Evolutionary conservation across 2,888 invertebrate genomes (phyloP), one percentile per base, ranked within the genome.

Genomic region (Eurytoma californica): DNA sequence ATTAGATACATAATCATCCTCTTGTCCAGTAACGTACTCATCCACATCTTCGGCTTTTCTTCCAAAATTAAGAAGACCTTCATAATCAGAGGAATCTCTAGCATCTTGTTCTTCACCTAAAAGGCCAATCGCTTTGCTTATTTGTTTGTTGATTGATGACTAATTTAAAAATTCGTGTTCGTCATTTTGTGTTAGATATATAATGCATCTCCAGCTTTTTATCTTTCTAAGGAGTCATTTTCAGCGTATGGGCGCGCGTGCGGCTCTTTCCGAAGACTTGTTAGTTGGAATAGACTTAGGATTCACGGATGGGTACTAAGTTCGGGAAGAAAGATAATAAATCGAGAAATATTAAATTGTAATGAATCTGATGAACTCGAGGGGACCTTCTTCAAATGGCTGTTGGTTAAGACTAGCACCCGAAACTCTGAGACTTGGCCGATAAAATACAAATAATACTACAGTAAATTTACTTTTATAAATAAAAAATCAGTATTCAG

Each of bases 201-300:
- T 57, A 73, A 74, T 69, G 61, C 79, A 75, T 75, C 60, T 75
- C 55, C 55, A 61, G n/a, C 51, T 20, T 60, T 66, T 57, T 61
- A 30, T 57, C 20, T 65, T 72, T 73, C 61, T 80, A 69, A 68
- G 70, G 68, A 77, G 70, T 78, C 76, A 77, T 83, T 80, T 84
- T 86, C 83, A 86, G 86, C 86, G 87, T 88, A 89, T 88, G 88
- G 89, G 87, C 89, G 88, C 88, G 87, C 87, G 89, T 90, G 87
- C 89, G 88, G 87, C 88, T 86, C 28, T 82, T 78, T 80, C 75
- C 82, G 55, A 79, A 81, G 82, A 80, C 75, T 82, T 85, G 83
- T 80, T 83, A 83, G 79, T 83, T 73, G 80, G 83, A 81, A 79
- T 85, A 83, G 81, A 82, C 82, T 82, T 80, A 82, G 82, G 82